These are phyloP conservation scores for Trachelus iudaicus DNA, from an alignment of 2,888 invertebrate genomes.

Conservation along the genomic window DNA sequence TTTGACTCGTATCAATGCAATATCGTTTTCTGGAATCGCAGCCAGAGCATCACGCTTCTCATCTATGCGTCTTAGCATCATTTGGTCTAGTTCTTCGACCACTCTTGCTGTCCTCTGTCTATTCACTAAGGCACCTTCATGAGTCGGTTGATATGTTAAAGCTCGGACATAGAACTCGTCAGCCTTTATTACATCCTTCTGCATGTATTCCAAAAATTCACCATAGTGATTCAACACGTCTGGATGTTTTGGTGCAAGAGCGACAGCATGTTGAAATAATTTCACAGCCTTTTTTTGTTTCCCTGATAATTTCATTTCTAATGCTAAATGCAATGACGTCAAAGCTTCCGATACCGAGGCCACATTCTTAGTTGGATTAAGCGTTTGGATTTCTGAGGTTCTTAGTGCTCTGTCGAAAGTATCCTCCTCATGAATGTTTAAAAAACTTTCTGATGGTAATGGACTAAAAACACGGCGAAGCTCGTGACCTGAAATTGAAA, in stretches of 20 bases:
- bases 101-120: slow-evolving; percentile 87
- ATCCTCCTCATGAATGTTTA: slow-evolving; percentile 51
- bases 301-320: slow-evolving; percentile 85
- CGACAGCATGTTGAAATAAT: slow-evolving; percentile 90
- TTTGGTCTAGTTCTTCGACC: slow-evolving; percentile 88
- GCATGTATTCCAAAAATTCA: slow-evolving; percentile 88
- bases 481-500: slow-evolving; percentile 32
- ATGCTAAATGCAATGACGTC: slow-evolving; percentile 84
- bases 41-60: slow-evolving; percentile 84
- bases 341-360: slow-evolving; percentile 79
- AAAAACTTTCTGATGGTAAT: slow-evolving; percentile 43
- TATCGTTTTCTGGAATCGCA: slow-evolving; percentile 82
- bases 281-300: slow-evolving; percentile 88
- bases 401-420: slow-evolving; percentile 39
- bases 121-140: slow-evolving; percentile 82
- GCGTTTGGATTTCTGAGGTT: slow-evolving; percentile 28
- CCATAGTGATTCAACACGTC: slow-evolving; percentile 94
- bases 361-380: slow-evolving; percentile 33
- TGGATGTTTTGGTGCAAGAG: slow-evolving; percentile 90
- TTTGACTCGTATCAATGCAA: slow-evolving; percentile 86
- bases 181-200: slow-evolving; percentile 87
- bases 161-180: slow-evolving; percentile 92
- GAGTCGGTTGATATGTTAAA: slow-evolving; percentile 84
- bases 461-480: slow-evolving; percentile 46
- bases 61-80: slow-evolving; percentile 81